These are phyloP conservation scores for Anguilla anguilla DNA, from an alignment of 2,797 vertebrate species.

Conservation along the genomic window DNA sequence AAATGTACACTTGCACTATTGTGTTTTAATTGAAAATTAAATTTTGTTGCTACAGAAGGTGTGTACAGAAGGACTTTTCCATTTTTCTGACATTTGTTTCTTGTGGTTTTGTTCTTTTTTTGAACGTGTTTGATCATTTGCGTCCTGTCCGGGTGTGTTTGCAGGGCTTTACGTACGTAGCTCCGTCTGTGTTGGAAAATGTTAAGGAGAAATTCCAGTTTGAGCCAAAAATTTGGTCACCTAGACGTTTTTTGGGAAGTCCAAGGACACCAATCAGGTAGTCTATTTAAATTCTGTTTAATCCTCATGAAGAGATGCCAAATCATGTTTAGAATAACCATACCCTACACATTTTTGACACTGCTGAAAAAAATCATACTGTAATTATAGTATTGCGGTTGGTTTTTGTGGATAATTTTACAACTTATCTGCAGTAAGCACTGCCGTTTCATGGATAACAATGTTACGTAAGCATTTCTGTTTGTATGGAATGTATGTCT, in stretches of 20 bases:
- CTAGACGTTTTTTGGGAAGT: conserved; percentile 93
- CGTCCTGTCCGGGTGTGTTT: conserved; percentile 18
- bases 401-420: neutral
- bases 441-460: neutral
- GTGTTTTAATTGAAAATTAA: conserved; percentile 66
- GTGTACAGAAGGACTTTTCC: conserved; percentile 52
- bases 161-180: conserved; percentile 96
- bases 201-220: conserved; percentile 94
- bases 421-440: neutral
- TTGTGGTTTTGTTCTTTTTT: conserved; percentile 1
- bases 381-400: neutral
- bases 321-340: no score
- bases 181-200: conserved; percentile 96
- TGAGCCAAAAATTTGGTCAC: conserved; percentile 95
- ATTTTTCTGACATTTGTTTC: conserved; percentile 54
- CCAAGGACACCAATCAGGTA: conserved; percentile 95
- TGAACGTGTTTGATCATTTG: conserved; percentile 51
- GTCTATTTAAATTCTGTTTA: conserved; percentile 17
- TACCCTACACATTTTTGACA: neutral
- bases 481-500: neutral
- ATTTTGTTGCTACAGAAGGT: conserved; percentile 55
- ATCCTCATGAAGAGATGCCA: neutral
- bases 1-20: conserved; percentile 48
- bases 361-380: neutral
- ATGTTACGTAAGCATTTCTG: neutral